Base-by-base conservation (phyloP, 2,797 vertebrate genomes). In the Spinus olivaceus region DNA sequence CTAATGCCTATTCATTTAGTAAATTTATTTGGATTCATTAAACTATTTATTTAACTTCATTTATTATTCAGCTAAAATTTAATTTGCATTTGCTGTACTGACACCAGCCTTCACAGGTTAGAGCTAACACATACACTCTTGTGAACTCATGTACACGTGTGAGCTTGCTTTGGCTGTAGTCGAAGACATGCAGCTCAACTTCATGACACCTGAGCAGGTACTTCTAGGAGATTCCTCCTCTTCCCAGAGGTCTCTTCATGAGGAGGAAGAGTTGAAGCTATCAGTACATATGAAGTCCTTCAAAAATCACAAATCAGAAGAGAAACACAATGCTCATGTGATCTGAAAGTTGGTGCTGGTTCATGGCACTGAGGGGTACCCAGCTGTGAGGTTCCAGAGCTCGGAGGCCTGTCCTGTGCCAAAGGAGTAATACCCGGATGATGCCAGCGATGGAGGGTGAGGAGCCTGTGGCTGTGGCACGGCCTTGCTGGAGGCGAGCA, bases 391-490 rank as follows among this genome's bases (percentile, higher is more conserved):
- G 22, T 30, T 47, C 37, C 39, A 8, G 59, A 19, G 41, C 71
- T 46, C 28, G 20, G 3, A 4, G 49, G 46, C 18, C 53, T 3
- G 2, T 50, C 10, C 70, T 42, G 37, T 21, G 4, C 50, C 0
- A 0, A 24, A 32, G 77, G 51, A 51, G 41, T 12, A n/a, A 28
- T 6, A n/a, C 32, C 63, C 3, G 22, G 49, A 6, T 9, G 19
- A 1, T 30, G 49, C 41, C 20, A 8, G 0, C 0, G 14, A 0
- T 2, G 65, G 33, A 41, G 32, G 41, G 18, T 0, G 16, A 71
- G 81, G 56, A 70, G 81, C 59, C 1, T 6, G 12, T 0, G 8
- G 39, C 67, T 33, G 47, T 3, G 10, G 50, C 12, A 2, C 0
- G 2, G 78, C 59, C 64, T 56, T 0, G 0, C 37, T 9, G 50